Percentiles rank a stretch among this genome's conserved stretches.
These are phyloP conservation scores for Lamprologus ornatipinnis DNA, from an alignment of 2,113 vertebrate genomes.

Conservation along the genomic window DNA sequence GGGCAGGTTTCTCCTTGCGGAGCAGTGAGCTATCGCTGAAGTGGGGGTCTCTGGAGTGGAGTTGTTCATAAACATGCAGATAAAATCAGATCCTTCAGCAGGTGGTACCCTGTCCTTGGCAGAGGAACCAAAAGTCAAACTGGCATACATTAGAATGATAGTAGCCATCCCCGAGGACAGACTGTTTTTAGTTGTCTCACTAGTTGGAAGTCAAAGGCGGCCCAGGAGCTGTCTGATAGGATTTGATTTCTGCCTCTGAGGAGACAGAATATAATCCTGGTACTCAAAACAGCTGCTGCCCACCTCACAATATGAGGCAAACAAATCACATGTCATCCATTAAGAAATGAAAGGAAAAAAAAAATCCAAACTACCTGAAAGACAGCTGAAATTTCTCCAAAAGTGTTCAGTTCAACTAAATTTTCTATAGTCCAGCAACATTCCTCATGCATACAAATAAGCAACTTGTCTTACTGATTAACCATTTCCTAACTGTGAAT, in stretches of 20 bases:
- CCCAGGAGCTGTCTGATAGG: conserved; percentile 17
- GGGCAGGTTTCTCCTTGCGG: conserved; percentile 42
- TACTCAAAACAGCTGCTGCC: conserved; percentile 35
- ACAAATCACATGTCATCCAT: neutral
- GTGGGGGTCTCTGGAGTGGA: conserved; percentile 34
- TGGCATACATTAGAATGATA: conserved; percentile 67
- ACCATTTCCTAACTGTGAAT: neutral
- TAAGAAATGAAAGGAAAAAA: neutral
- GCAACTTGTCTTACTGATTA: neutral
- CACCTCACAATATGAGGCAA: neutral
- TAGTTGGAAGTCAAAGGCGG: conserved; percentile 17
- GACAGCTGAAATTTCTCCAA: neutral
- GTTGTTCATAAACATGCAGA: conserved; percentile 64
- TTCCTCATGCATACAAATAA: neutral
- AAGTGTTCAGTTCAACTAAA: neutral
- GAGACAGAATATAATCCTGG: conserved; percentile 10
- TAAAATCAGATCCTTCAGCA: conserved; percentile 64
- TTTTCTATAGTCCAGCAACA: neutral
- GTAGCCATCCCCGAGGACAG: conserved; percentile 33
- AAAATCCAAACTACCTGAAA: neutral
- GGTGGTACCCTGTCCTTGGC: conserved; percentile 70
- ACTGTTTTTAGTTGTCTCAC: conserved; percentile 60
- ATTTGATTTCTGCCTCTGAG: conserved; percentile 33
- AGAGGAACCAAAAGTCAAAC: conserved; percentile 52
- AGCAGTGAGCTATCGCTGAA: conserved; percentile 50